phyloP scores from a whole-genome alignment of 2,113 vertebrate species.

The Catagonus wagneri region DNA sequence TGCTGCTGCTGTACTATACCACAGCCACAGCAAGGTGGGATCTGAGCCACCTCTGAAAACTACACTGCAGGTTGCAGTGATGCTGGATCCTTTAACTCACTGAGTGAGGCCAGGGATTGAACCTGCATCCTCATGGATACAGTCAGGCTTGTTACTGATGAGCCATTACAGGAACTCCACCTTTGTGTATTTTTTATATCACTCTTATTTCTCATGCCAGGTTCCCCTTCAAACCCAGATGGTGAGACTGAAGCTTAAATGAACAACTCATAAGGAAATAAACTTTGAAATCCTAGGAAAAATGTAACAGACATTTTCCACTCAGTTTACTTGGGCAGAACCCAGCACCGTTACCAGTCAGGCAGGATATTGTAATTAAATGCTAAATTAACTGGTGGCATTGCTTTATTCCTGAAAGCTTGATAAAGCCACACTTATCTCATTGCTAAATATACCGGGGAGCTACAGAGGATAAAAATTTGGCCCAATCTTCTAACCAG shows the following conservation, averaged over 20 bases:
- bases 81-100: too few species aligned
- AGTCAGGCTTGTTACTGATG: too few species aligned
- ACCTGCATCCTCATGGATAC: too few species aligned
- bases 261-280: neutral
- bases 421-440: constrained; percentile 48
- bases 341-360: constrained; percentile 50
- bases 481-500: constrained; percentile 46
- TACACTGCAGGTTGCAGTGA: too few species aligned
- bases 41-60: too few species aligned
- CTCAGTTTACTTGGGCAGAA: constrained; percentile 58
- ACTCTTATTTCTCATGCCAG: neutral
- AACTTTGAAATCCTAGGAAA: constrained; percentile 54
- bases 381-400: constrained; percentile 62
- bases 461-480: constrained; percentile 63
- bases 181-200: too few species aligned
- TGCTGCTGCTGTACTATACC: too few species aligned
- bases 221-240: neutral
- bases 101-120: too few species aligned
- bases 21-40: too few species aligned
- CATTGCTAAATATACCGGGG: neutral
- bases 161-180: too few species aligned
- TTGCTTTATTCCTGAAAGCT: constrained; percentile 61
- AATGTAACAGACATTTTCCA: constrained; percentile 55
- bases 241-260: neutral
- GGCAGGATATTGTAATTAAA: constrained; percentile 74